These are phyloP conservation scores for Apogon hyalosoma DNA, from an alignment of 2,797 vertebrate genomes.

Conservation along the genomic window DNA sequence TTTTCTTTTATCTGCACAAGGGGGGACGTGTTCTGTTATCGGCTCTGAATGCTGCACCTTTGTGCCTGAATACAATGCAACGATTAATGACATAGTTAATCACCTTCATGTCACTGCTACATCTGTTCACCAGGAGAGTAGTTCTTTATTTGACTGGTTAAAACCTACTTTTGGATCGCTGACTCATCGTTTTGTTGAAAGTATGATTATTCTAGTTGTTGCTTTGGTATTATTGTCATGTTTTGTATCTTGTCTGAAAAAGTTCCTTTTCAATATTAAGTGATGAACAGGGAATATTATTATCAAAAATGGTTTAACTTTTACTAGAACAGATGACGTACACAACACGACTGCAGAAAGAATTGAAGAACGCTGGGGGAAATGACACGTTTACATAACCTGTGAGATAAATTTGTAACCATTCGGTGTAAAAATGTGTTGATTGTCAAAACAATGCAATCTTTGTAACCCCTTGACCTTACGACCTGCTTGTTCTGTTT, in stretches of 20 bases:
- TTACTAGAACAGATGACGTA: too few species aligned
- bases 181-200: slow-evolving; percentile 13
- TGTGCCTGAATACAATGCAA: slow-evolving; percentile 65
- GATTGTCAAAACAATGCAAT: too few species aligned
- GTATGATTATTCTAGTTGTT: slow-evolving; percentile 39
- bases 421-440: too few species aligned
- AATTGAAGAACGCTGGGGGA: too few species aligned
- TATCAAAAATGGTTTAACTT: too few species aligned
- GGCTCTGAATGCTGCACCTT: slow-evolving; percentile 71
- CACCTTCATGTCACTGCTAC: slow-evolving; percentile 43
- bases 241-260: slow-evolving; percentile 55
- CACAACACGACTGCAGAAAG: too few species aligned
- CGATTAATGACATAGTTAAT: slow-evolving; percentile 46
- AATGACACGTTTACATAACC: too few species aligned
- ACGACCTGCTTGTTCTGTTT: too few species aligned
- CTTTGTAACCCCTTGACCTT: too few species aligned
- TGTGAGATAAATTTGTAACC: too few species aligned
- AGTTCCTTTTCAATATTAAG: slow-evolving; percentile 28
- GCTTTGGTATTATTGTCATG: slow-evolving; percentile 42
- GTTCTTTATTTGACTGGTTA: slow-evolving; percentile 50
- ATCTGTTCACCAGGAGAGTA: slow-evolving; percentile 46
- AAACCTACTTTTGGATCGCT: slow-evolving; percentile 18
- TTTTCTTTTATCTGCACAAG: slow-evolving; percentile 61
- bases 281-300: neutral
- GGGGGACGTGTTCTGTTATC: slow-evolving; percentile 63